Evolutionary conservation across 2,113 vertebrate genomes (phyloP), one percentile per base, ranked within the genome.

Genomic region (Leptocoma aspasia): DNA sequence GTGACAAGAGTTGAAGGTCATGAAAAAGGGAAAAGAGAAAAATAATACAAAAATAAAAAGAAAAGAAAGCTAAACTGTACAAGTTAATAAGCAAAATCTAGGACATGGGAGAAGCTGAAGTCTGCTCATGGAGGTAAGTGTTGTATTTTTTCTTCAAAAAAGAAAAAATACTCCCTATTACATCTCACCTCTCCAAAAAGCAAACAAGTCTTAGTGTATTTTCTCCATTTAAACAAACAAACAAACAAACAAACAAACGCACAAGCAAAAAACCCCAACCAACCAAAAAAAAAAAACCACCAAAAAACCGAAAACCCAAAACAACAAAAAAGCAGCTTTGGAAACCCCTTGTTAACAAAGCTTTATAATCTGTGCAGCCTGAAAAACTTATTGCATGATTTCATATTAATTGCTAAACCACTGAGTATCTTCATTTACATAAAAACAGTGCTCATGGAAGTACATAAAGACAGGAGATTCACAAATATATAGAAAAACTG

Each of bases 291-390:
- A 39, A 23, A 21, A 15, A 23, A 50, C n/a, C n/a, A n/a, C n/a
- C n/a, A 42, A 17, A 17, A 15, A 23, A 12, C 4, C 9, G n/a
- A n/a, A n/a, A n/a, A n/a, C n/a, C n/a, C n/a, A n/a, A n/a, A n/a
- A n/a, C n/a, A n/a, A n/a, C 15, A 7, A 13, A 18, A 14, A 45
- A 6, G 1, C 4, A 3, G 0, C 6, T 81, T 52, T 82, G 20
- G 24, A 82, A 66, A 50, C 24, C 2, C 20, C 8, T 79, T 71
- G 56, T 79, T 35, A 82, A 21, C 19, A 71, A 80, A 80, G 11
- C 8, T 60, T 31, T 69, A 17, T 22, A 56, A 16, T n/a, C 9
- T 47, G 6, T 75, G 13, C 12, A 33, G 3, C 22, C 33, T 71
- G 26, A 63, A 82, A 45, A 13, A 63, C 23, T 70, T 70, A 35